Evolutionary conservation across 2,888 invertebrate species (phyloP).

Genomic region (Chalcis sispes): DNA sequence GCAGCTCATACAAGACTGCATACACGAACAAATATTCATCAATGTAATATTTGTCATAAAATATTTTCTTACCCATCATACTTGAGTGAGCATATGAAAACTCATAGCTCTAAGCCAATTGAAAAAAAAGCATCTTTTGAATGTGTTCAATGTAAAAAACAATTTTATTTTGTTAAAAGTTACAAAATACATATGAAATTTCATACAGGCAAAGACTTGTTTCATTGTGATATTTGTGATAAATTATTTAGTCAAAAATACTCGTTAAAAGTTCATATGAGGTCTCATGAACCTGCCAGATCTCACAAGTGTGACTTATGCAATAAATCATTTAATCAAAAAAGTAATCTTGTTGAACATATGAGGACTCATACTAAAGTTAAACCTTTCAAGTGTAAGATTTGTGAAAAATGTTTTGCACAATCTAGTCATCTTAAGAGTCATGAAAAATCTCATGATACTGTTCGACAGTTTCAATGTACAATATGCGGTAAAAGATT

Average conservation of each 20-base stretch:
- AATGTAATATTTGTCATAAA: slow-evolving; percentile 73
- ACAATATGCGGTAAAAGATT: slow-evolving; percentile 72
- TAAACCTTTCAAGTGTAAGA: slow-evolving; percentile 71
- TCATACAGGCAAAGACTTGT: slow-evolving; percentile 69
- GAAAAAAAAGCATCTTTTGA: slow-evolving; percentile 63
- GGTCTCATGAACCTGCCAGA: slow-evolving; percentile 68
- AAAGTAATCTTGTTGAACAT: slow-evolving; percentile 73
- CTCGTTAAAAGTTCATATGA: slow-evolving; percentile 71
- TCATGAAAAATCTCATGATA: slow-evolving; percentile 69
- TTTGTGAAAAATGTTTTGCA: slow-evolving; percentile 70
- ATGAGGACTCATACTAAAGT: slow-evolving; percentile 72
- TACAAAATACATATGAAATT: slow-evolving; percentile 68
- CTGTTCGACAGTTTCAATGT: slow-evolving; percentile 70
- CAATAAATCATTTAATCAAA: slow-evolving; percentile 69
- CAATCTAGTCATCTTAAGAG: slow-evolving; percentile 74
- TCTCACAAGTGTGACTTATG: slow-evolving; percentile 72
- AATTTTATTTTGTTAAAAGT: slow-evolving; percentile 69
- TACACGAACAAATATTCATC: slow-evolving; percentile 70
- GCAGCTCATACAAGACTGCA: slow-evolving; percentile 72
- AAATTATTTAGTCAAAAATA: slow-evolving; percentile 73
- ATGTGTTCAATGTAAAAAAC: slow-evolving; percentile 68
- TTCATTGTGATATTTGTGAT: slow-evolving; percentile 73
- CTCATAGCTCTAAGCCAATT: slow-evolving; percentile 63
- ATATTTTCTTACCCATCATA: slow-evolving; percentile 74
- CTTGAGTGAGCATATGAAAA: slow-evolving; percentile 71